These are phyloP conservation scores for Pheosia tremula DNA, from an alignment of 2,888 invertebrate genomes.

Conservation along the genomic window DNA sequence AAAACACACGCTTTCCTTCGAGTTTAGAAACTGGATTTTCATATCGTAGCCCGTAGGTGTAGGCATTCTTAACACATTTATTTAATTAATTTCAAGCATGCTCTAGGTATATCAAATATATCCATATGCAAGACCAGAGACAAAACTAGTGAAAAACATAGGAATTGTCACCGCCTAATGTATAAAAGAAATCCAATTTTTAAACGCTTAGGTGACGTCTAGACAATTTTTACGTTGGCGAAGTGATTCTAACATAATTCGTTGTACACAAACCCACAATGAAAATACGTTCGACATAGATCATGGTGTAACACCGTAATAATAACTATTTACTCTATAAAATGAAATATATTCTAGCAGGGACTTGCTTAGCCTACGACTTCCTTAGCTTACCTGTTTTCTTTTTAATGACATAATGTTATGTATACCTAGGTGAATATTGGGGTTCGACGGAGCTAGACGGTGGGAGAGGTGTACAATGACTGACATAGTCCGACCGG, in stretches of 20 bases:
- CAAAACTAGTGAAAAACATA: too few relatives aligned
- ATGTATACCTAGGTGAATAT: conserved; percentile 18
- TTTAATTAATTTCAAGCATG: too few relatives aligned
- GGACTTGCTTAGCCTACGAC: conserved; percentile 51
- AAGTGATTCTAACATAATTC: conserved; percentile 51
- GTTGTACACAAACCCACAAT: conserved; percentile 73
- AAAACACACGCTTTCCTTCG: conserved; percentile 8
- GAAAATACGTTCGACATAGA: conserved; percentile 33
- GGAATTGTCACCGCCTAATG: too few relatives aligned
- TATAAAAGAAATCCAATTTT: conserved; percentile 31
- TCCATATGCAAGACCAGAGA: too few relatives aligned
- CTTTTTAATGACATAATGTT: conserved; percentile 48
- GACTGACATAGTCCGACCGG: neutral
- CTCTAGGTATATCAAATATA: too few relatives aligned
- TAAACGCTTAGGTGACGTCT: conserved; percentile 19
- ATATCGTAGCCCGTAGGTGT: too few relatives aligned
- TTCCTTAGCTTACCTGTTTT: conserved; percentile 74
- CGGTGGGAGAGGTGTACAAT: conserved; percentile 43
- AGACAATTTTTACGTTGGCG: conserved; percentile 15
- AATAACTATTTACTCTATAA: conserved; percentile 58
- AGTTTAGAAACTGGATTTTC: conserved; percentile 36
- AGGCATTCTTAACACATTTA: too few relatives aligned
- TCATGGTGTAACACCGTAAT: conserved; percentile 40
- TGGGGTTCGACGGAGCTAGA: conserved; percentile 45
- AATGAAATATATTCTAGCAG: conserved; percentile 77